Conservation (phyloP, 2,113 vertebrate species). For the Neolamprologus caudopunctatus region DNA sequence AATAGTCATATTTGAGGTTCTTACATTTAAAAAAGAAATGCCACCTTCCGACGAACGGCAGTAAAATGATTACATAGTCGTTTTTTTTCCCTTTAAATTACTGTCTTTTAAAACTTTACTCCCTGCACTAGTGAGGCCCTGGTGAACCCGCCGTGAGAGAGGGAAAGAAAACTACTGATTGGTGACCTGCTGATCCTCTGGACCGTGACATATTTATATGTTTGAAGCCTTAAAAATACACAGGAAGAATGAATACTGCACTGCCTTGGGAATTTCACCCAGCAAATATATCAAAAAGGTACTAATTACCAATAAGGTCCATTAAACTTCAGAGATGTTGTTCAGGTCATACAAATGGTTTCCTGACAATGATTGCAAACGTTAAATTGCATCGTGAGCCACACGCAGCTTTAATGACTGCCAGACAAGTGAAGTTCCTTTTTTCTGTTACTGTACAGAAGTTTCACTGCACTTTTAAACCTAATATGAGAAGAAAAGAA, state of each 20-base stretch:
- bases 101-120: not conserved
- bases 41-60: not conserved
- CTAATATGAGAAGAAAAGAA: not conserved
- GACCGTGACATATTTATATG: not conserved
- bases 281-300: not conserved
- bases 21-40: not conserved
- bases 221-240: not conserved
- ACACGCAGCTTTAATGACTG: not conserved
- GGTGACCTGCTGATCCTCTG: not conserved
- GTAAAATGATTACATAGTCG: not conserved
- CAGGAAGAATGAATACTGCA: not conserved
- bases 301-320: not conserved
- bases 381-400: fast-evolving
- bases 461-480: not conserved
- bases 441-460: not conserved
- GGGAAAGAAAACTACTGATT: not conserved
- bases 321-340: not conserved
- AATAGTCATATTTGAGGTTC: not conserved
- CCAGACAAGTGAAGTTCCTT: fast-evolving
- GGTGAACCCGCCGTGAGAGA: not conserved
- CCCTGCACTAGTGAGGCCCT: not conserved
- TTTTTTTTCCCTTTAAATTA: not conserved
- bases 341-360: not conserved
- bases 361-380: fast-evolving
- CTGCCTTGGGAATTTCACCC: fast-evolving